phyloP scores from a whole-genome alignment of 1,140 invertebrate genomes.

The Palaemon carinicauda region DNA sequence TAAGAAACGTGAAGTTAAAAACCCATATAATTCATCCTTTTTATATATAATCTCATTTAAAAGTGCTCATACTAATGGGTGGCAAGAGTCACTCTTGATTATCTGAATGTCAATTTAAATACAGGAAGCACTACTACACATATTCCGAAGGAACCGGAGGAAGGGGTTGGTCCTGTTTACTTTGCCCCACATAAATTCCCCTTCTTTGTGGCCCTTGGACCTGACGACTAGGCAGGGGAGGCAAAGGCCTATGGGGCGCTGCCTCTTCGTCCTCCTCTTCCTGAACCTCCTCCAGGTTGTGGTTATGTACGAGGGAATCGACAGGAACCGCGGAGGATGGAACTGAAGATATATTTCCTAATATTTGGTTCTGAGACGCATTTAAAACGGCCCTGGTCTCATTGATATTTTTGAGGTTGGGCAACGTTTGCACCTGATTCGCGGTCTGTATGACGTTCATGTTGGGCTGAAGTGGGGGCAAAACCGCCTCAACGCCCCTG shows the following conservation, averaged over 20 bases:
- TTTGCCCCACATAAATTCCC: conserved; percentile 50
- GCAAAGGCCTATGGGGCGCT: conserved; percentile 49
- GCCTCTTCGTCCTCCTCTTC: conserved; percentile 16
- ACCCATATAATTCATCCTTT: too few relatives aligned
- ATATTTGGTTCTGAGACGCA: neutral
- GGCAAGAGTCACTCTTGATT: too few relatives aligned
- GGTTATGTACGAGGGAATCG: neutral
- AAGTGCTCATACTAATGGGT: too few relatives aligned
- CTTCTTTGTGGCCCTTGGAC: conserved; percentile 57
- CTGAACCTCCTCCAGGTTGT: neutral
- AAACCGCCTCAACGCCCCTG: conserved; percentile 25
- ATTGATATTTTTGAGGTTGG: conserved; percentile 11
- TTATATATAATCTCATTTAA: too few relatives aligned
- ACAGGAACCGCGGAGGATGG: neutral
- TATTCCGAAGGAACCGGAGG: conserved; percentile 49
- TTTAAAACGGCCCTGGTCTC: neutral
- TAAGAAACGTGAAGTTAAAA: too few relatives aligned
- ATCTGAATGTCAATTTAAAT: neutral
- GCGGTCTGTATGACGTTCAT: conserved; percentile 27
- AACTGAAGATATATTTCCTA: neutral
- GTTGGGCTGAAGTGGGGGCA: conserved; percentile 28
- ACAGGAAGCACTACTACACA: conserved; percentile 10
- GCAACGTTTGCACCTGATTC: conserved; percentile 34
- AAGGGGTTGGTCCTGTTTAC: conserved; percentile 39
- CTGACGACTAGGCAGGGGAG: conserved; percentile 60